These are phyloP conservation scores for Leptogaster cylindrica DNA, from an alignment of 2,888 invertebrate genomes.

Conservation along the genomic window DNA sequence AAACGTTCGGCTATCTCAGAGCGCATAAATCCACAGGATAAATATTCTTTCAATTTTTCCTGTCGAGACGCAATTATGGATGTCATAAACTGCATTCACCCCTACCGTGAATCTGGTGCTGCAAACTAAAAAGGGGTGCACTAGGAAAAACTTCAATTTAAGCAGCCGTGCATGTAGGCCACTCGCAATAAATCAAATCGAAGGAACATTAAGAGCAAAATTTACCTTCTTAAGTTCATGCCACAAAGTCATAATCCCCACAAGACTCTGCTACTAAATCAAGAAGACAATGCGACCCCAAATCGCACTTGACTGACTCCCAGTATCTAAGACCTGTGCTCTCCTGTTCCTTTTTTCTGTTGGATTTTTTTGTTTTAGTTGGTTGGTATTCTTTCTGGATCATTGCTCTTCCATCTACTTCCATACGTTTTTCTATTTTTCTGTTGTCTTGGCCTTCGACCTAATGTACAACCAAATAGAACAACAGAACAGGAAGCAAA, in stretches of 20 bases:
- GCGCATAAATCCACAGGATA: no score
- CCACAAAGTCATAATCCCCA: slow-evolving; percentile 44
- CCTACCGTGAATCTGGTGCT: no score
- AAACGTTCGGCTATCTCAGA: no score
- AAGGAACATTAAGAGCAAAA: slow-evolving; percentile 29
- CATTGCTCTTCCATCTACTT: slow-evolving; percentile 29
- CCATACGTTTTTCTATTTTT: slow-evolving; percentile 28
- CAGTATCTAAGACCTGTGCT: not conserved
- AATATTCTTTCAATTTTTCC: no score
- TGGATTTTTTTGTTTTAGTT: slow-evolving; percentile 10
- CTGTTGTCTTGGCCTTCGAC: slow-evolving; percentile 11
- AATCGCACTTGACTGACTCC: slow-evolving; percentile 28
- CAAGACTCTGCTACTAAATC: slow-evolving; percentile 45
- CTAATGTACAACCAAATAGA: not conserved
- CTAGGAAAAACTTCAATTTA: not conserved
- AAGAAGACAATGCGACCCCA: slow-evolving; percentile 30
- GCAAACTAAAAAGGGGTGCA: no score
- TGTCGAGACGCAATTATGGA: no score
- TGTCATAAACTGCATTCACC: no score
- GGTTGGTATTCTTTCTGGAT: slow-evolving; percentile 34
- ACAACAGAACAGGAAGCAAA: not conserved
- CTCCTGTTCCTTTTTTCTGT: not conserved
- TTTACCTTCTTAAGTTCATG: slow-evolving; percentile 40
- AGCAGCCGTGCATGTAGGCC: not conserved
- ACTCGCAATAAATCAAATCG: slow-evolving; percentile 34